Evolutionary conservation across 2,797 vertebrate species (phyloP).

Genomic region (Anguilla megastoma): DNA sequence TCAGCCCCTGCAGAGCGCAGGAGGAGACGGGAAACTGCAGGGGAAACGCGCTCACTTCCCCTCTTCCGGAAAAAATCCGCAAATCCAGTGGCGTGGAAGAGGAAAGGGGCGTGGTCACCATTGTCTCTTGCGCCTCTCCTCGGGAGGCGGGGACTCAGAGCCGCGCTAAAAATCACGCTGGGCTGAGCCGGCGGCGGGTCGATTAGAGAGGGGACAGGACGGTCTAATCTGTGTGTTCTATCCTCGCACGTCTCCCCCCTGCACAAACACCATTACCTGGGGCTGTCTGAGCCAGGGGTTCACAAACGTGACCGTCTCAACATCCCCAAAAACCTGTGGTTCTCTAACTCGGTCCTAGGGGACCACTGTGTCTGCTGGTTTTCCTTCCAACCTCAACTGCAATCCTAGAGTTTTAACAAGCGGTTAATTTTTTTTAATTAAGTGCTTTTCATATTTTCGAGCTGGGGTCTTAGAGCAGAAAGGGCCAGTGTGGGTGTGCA

Average conservation of each 20-base stretch:
- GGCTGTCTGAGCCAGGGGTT: background rate
- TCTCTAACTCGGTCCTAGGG: too few species aligned
- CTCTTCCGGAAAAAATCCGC: background rate
- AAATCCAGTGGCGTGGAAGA: background rate
- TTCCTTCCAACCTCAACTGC: too few species aligned
- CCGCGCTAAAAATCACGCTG: background rate
- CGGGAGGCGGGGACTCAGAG: background rate
- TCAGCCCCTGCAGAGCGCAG: background rate
- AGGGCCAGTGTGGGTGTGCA: too few species aligned
- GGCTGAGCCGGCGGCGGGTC: background rate
- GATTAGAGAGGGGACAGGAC: background rate
- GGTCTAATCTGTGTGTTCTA: background rate
- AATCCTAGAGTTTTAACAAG: too few species aligned
- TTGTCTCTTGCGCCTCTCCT: background rate
- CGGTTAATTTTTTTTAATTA: too few species aligned
- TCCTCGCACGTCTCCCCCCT: background rate
- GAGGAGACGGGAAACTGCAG: slow-evolving; percentile 7
- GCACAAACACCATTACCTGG: background rate
- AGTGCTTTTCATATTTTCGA: too few species aligned
- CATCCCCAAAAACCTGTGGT: background rate
- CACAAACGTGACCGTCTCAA: background rate
- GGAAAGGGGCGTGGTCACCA: background rate
- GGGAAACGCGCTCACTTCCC: slow-evolving; percentile 20
- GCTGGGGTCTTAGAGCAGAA: too few species aligned
- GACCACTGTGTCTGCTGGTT: too few species aligned